Percentiles rank a stretch among this genome's conserved stretches.
Conservation (phyloP, 30 jellyfish, hydroid and myxozoan genomes). For the Clytia hemisphaerica region DNA sequence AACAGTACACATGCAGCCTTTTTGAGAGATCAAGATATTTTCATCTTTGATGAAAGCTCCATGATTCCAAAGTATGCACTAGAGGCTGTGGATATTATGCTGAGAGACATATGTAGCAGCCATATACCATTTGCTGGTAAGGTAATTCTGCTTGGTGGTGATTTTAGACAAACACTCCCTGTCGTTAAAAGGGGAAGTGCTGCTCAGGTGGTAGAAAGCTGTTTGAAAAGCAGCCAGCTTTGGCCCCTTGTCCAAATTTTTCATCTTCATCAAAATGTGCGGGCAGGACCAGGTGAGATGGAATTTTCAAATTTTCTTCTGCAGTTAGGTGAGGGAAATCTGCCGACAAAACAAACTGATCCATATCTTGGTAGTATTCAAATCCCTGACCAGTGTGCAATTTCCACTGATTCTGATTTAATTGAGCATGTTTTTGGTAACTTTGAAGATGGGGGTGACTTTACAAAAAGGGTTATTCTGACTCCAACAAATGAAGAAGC, state of each 20-base stretch:
- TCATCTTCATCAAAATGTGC: slow-evolving; percentile 3
- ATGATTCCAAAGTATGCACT: slow-evolving; percentile 37
- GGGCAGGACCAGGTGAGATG: background rate
- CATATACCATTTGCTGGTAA: slow-evolving; percentile 31
- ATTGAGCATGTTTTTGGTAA: too few species aligned
- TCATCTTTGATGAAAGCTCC: slow-evolving; percentile 49
- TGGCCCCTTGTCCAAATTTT: slow-evolving; percentile 18
- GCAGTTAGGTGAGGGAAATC: slow-evolving; percentile 19
- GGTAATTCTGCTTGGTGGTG: too few species aligned
- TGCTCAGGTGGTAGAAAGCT: too few species aligned
- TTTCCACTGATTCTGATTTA: background rate
- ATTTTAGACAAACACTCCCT: too few species aligned
- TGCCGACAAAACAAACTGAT: background rate
- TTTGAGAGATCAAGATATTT: background rate
- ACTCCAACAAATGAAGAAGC: slow-evolving; percentile 31
- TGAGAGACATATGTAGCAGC: slow-evolving; percentile 16
- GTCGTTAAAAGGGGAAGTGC: too few species aligned
- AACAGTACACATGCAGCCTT: slow-evolving; percentile 1
- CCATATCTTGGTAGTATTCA: slow-evolving; percentile 3
- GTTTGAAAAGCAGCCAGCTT: too few species aligned
- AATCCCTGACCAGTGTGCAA: slow-evolving; percentile 1
- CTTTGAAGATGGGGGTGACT: slow-evolving; percentile 8
- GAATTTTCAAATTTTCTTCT: background rate
- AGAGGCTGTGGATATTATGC: background rate
- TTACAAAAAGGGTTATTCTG: slow-evolving; percentile 11